phyloP scores from a whole-genome alignment of 2,113 vertebrate genomes.

The Fregata magnificens region DNA sequence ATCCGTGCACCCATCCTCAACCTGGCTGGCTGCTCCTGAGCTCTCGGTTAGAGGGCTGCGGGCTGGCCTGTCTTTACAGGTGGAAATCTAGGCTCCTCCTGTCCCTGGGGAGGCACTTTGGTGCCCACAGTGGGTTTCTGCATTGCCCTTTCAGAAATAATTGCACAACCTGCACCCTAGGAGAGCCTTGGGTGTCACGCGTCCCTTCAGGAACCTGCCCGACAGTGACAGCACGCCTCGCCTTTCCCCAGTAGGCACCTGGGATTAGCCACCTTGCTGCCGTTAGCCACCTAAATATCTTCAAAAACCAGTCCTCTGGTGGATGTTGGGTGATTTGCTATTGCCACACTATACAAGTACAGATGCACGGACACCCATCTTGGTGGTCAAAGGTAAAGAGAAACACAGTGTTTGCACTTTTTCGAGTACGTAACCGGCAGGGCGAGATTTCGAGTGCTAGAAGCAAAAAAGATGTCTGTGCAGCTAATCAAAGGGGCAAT shows the following conservation, averaged over 20 bases:
- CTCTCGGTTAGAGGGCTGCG: accelerated
- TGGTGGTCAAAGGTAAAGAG: background rate
- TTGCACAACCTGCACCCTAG: no score
- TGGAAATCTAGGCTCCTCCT: background rate
- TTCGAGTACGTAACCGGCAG: background rate
- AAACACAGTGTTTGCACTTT: background rate
- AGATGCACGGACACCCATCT: background rate
- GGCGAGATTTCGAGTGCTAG: background rate
- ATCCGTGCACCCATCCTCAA: background rate
- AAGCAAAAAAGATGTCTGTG: background rate
- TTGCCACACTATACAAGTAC: background rate
- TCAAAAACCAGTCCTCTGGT: background rate
- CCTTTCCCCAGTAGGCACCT: background rate
- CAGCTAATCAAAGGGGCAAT: background rate
- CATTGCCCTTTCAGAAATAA: background rate
- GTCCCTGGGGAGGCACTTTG: background rate
- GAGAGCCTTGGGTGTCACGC: background rate
- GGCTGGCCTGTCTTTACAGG: background rate
- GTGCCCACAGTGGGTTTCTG: background rate
- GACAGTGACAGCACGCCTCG: accelerated
- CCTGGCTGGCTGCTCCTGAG: background rate
- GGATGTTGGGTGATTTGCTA: background rate
- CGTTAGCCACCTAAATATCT: background rate
- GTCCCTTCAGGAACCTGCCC: background rate
- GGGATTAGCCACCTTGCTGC: background rate